phyloP scores from a whole-genome alignment of 2,888 invertebrate genomes.

The Brachycybe producta region DNA sequence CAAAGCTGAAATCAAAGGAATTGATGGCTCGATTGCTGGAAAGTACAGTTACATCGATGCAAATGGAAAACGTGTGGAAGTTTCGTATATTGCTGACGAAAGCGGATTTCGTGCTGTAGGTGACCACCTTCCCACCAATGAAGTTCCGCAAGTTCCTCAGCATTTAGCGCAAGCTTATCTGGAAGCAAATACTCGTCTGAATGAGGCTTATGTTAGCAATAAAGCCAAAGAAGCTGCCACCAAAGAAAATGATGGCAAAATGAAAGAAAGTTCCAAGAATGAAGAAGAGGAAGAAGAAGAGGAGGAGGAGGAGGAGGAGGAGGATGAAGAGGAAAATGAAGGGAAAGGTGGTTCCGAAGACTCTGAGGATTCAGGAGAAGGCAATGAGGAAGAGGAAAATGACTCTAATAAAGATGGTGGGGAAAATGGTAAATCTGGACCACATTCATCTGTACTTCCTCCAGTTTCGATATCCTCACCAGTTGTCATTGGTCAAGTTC shows the following conservation, averaged over 20 bases:
- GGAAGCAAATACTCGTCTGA: constrained; percentile 10
- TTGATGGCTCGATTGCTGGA: constrained; percentile 13
- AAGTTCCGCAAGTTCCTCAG: constrained; percentile 8
- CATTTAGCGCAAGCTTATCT: constrained; percentile 10
- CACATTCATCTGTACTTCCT: too few relatives aligned
- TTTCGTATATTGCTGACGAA: constrained; percentile 14
- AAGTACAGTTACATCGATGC: constrained; percentile 14
- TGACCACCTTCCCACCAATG: constrained; percentile 14
- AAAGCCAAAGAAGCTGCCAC: not conserved
- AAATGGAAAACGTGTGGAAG: constrained; percentile 9
- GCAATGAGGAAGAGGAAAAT: not conserved
- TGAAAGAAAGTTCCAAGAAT: constrained; percentile 1
- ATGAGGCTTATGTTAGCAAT: constrained; percentile 4
- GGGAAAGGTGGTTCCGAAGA: not conserved
- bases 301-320: not conserved
- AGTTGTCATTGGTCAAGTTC: too few relatives aligned
- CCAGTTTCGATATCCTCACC: too few relatives aligned
- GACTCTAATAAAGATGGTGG: not conserved
- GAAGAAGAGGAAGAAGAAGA: constrained; percentile 9
- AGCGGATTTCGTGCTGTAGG: constrained; percentile 10
- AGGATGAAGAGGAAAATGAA: constrained; percentile 2
- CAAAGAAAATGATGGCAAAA: not conserved
- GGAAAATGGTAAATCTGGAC: too few relatives aligned
- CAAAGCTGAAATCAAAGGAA: constrained; percentile 15
- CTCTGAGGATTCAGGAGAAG: not conserved